Base-by-base conservation (phyloP, 2,113 vertebrate species). In the Cryptomyrus ogoouensis region DNA sequence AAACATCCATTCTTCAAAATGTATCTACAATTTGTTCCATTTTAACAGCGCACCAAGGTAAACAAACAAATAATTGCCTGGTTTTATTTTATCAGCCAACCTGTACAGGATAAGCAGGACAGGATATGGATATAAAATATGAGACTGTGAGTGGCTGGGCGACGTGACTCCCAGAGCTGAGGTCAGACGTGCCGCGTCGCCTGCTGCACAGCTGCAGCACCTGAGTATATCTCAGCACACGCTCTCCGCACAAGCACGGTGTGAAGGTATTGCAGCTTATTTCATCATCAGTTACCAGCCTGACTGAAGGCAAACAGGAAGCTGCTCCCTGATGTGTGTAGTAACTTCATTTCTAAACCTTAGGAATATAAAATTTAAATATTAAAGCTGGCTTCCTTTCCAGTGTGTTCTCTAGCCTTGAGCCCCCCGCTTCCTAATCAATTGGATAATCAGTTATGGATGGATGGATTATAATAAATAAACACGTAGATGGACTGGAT, bases 281-380 rank as follows among this genome's bases (percentile, higher is more conserved):
- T 96, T 96, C 96, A 96, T 96, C 96, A 96, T 91, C 95, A 95
- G 91, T 94, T 95, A 88, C 27, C 44, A 47, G 83, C 44, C 39
- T 84, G 83, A 80, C 74, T 42, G 74, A 80, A 80, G 35, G 95
- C 95, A 95, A 95, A 95, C 92, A 93, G 90, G 92, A 42, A 93
- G 89, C 83, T 42, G 42, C 58, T 31, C 44, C 46, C 85, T 88
- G 52, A 21, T 17, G 74, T 17, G 74, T 19, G 35, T 39, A 80
- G 35, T 80, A 80, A 80, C 74, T 42, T 80, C 31, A 39, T 77
- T 77, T 12, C 24, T 39, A 35, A 39, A 77, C 13, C 70, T 39
- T 74, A 1, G 4, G 13, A 39, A 77, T 77, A 6, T 39, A 39
- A 80, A 80, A 80, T 42, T 6, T 42, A 42, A 80, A 80, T 39